A percentile compares a stretch with the other conserved stretches of the same genome.
Evolutionary conservation across 2,797 vertebrate genomes (phyloP).

Genomic region (Gymnoscopelus microlampas): DNA sequence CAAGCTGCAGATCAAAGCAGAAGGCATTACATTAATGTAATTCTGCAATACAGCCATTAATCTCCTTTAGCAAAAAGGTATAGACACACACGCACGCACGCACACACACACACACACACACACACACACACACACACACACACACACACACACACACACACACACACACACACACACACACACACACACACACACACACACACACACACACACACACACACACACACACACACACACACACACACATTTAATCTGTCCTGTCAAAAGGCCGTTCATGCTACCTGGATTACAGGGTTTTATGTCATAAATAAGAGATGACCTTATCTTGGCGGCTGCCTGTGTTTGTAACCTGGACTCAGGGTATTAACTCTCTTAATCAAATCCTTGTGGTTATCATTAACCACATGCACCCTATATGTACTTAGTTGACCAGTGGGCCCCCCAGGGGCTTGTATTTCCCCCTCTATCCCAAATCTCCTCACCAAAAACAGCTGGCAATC

Average conservation of each 20-base stretch:
- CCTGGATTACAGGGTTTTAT: constrained; percentile 62
- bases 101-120: constrained; percentile 9
- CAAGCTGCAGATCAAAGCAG: constrained; percentile 33
- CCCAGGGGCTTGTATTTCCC: too few species aligned
- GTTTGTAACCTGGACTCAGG: constrained; percentile 39
- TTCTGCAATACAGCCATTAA: constrained; percentile 57
- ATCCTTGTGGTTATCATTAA: background rate
- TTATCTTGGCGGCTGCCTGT: constrained; percentile 29
- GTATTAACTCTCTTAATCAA: constrained; percentile 24
- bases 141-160: background rate
- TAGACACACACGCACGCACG: background rate
- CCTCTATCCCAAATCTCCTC: too few species aligned
- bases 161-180: constrained; percentile 5
- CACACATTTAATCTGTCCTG: constrained; percentile 55
- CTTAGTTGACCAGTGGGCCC: too few species aligned
- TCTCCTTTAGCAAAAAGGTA: constrained; percentile 43
- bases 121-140: constrained; percentile 10
- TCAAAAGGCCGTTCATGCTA: constrained; percentile 51
- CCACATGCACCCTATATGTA: too few species aligned
- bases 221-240: constrained; percentile 7
- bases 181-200: background rate
- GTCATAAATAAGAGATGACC: constrained; percentile 53
- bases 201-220: background rate
- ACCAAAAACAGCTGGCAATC: too few species aligned
- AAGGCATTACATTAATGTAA: constrained; percentile 46